Conservation (phyloP, 2,888 invertebrate genomes). For the Rotaria sp. region DNA sequence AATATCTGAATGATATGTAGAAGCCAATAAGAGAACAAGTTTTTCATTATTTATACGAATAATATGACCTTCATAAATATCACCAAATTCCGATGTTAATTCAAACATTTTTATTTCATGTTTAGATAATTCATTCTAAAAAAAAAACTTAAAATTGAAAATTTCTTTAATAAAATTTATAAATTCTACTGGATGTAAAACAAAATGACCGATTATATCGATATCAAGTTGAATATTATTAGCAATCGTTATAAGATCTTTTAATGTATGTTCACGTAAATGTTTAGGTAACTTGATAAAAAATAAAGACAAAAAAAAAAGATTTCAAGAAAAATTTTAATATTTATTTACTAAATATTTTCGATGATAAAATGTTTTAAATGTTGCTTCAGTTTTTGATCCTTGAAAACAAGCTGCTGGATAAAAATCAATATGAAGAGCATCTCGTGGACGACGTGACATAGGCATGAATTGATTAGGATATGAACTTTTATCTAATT, state of each 20-base stretch:
- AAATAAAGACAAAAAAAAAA: neutral
- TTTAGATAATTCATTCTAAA: slow-evolving; percentile 20
- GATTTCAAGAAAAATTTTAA: too few relatives aligned
- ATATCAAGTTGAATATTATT: neutral
- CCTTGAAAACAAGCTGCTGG: neutral
- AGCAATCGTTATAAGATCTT: neutral
- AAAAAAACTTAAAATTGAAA: neutral
- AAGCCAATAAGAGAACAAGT: neutral
- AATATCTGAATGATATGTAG: neutral
- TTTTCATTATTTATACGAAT: neutral
- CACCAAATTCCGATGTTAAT: neutral
- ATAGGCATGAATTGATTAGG: neutral
- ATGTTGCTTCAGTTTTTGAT: slow-evolving; percentile 1
- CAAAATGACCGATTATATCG: slow-evolving; percentile 5
- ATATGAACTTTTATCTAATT: neutral
- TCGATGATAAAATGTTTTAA: neutral
- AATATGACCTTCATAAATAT: slow-evolving; percentile 1
- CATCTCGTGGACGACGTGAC: slow-evolving; percentile 5
- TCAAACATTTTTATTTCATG: neutral
- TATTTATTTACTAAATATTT: neutral
- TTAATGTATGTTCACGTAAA: neutral
- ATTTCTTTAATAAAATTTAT: neutral
- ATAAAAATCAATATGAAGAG: slow-evolving; percentile 3
- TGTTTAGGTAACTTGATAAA: neutral
- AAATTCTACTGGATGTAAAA: neutral